Conservation (phyloP, 2,113 vertebrate genomes). For the Sceloporus undulatus region DNA sequence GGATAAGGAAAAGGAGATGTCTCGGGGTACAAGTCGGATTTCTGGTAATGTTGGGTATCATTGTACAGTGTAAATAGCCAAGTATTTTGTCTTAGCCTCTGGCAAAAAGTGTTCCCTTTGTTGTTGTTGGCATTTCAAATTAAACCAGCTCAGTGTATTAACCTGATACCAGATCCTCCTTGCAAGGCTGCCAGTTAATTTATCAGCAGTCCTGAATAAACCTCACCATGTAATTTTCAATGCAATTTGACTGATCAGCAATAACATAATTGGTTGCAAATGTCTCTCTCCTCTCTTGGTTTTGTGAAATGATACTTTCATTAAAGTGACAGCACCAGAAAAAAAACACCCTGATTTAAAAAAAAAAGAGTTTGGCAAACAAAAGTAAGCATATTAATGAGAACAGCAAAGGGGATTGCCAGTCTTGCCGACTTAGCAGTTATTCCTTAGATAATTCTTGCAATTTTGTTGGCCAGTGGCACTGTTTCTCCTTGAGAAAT, state of each 20-base stretch:
- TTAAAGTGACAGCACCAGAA: constrained; percentile 68
- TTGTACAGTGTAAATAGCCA: constrained; percentile 46
- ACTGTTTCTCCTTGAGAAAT: constrained; percentile 29
- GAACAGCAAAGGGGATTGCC: not conserved
- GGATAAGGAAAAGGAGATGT: not conserved
- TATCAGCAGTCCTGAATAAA: constrained; percentile 74
- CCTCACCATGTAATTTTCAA: constrained; percentile 76
- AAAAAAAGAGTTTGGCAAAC: constrained; percentile 37
- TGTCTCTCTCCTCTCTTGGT: constrained; percentile 76
- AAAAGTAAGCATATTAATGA: constrained; percentile 33
- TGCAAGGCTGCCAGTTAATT: constrained; percentile 74
- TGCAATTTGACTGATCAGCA: constrained; percentile 81
- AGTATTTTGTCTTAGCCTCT: constrained; percentile 44
- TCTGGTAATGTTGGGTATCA: constrained; percentile 31
- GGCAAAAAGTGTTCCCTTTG: constrained; percentile 14
- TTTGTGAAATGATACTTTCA: constrained; percentile 77
- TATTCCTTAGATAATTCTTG: not conserved
- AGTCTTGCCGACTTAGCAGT: constrained; percentile 23
- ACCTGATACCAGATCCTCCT: constrained; percentile 39
- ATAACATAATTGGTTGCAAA: constrained; percentile 82
- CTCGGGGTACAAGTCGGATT: constrained; percentile 28
- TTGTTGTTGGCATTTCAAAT: constrained; percentile 26
- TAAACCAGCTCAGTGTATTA: constrained; percentile 70
- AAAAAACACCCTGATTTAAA: not conserved
- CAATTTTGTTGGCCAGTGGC: not conserved